Conservation (phyloP, 2,113 vertebrate species). For the Actenoides hombroni region DNA sequence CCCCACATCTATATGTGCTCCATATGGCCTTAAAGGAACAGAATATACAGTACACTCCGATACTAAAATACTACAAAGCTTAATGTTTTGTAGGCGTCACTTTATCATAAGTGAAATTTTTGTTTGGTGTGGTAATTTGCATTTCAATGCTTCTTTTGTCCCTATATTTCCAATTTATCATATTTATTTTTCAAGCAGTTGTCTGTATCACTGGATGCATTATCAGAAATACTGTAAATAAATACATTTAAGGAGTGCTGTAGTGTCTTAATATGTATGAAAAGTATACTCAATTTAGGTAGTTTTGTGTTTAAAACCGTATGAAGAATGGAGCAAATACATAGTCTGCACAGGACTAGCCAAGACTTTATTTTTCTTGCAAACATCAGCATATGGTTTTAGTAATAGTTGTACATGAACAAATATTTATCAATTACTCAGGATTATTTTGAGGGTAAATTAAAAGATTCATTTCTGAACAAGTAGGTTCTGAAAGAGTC, state of each 20-base stretch:
- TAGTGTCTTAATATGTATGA: neutral
- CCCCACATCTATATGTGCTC: accelerated
- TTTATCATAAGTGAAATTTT: neutral
- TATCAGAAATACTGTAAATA: neutral
- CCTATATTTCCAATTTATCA: neutral
- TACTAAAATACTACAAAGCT: neutral
- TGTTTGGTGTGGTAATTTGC: neutral
- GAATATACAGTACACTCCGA: neutral
- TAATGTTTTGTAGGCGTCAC: neutral
- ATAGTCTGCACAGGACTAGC: neutral
- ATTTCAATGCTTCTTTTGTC: neutral
- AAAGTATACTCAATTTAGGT: neutral
- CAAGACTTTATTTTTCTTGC: neutral
- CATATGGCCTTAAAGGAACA: neutral
- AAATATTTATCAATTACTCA: neutral
- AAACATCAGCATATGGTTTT: neutral
- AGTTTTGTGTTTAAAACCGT: neutral
- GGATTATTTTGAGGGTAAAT: neutral
- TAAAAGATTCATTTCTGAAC: neutral
- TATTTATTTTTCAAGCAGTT: neutral
- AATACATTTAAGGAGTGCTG: neutral
- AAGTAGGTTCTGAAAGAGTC: neutral
- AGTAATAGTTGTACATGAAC: neutral
- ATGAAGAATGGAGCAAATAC: neutral
- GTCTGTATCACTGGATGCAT: neutral